Conservation (phyloP, 2,797 vertebrate species). For the Sebastes iracundus region DNA sequence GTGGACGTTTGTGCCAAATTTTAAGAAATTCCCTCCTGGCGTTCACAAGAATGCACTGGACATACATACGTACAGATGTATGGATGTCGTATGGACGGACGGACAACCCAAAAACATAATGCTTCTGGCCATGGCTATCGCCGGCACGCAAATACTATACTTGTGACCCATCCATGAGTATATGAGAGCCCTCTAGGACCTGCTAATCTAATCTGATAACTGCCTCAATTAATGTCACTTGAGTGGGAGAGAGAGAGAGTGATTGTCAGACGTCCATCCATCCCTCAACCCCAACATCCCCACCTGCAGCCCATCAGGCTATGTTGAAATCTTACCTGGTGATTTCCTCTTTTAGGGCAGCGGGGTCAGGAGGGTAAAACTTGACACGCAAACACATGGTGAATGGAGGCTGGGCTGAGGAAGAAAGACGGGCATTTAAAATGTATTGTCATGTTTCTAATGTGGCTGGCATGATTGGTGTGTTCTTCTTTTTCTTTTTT, state of each 20-base stretch:
- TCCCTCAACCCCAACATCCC: background rate
- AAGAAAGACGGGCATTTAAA: background rate
- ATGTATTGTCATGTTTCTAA: background rate
- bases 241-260: background rate
- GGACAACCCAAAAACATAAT: too few species aligned
- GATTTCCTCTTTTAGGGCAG: conserved; percentile 96
- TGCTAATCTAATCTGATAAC: background rate
- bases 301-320: background rate
- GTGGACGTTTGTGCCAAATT: too few species aligned
- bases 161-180: background rate
- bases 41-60: too few species aligned
- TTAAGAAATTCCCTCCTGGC: too few species aligned
- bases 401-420: conserved; percentile 94
- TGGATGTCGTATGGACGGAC: too few species aligned
- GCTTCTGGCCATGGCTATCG: too few species aligned
- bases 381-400: conserved; percentile 99
- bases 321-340: conserved; percentile 84
- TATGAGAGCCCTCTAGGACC: background rate
- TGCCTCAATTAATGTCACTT: background rate
- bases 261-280: background rate
- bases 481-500: background rate
- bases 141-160: background rate
- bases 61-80: too few species aligned
- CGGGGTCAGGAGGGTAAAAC: conserved; percentile 97
- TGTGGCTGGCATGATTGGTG: background rate